Conservation (phyloP, 2,797 vertebrate species). For the Halcyon smyrnensis region DNA sequence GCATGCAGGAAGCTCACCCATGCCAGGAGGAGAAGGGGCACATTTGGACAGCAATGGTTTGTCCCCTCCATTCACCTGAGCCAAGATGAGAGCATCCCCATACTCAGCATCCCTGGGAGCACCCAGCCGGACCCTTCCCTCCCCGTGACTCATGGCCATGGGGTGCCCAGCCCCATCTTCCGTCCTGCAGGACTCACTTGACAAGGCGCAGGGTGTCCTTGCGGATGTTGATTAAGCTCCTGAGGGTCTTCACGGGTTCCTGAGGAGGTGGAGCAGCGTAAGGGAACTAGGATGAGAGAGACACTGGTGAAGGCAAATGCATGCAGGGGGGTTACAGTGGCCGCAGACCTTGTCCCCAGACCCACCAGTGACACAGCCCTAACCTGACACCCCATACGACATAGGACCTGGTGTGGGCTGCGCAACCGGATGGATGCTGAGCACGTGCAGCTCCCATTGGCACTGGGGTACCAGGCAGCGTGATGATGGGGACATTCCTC, state of each 20-base stretch:
- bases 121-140: not conserved
- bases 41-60: not conserved
- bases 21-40: not conserved
- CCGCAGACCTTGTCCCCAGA: not conserved
- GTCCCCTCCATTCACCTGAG: fast-evolving
- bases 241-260: slow-evolving; percentile 96
- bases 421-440: not conserved
- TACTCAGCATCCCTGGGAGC: not conserved
- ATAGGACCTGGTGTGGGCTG: not conserved
- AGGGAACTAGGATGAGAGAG: slow-evolving; percentile 87
- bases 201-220: slow-evolving; percentile 97
- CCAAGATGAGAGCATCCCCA: fast-evolving
- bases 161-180: not conserved
- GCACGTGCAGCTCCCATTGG: not conserved
- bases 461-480: too few relatives aligned
- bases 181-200: slow-evolving; percentile 77
- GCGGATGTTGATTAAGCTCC: slow-evolving; percentile 97
- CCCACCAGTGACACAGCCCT: not conserved
- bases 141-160: fast-evolving
- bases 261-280: slow-evolving; percentile 96
- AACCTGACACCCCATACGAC: fast-evolving
- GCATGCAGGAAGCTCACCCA: fast-evolving
- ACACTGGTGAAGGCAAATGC: not conserved
- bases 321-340: fast-evolving
- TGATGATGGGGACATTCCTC: too few relatives aligned